Base-by-base conservation (phyloP, 2,888 invertebrate genomes). In the Chymomyza amoena region DNA sequence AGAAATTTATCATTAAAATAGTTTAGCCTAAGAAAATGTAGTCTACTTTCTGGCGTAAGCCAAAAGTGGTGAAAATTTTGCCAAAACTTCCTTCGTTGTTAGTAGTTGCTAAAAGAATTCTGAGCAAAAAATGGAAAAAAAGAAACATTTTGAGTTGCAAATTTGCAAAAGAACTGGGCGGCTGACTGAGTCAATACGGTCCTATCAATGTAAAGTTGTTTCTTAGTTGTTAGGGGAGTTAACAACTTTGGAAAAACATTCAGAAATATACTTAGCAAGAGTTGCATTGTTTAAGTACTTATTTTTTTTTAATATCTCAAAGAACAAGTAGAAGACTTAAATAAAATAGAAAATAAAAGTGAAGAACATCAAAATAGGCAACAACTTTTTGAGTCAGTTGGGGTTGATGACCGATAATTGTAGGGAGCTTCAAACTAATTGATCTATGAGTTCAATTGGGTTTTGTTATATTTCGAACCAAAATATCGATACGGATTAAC, bases 1-100 rank as follows among this genome's bases (percentile, higher is more conserved):
- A 63, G 64, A 75, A 77, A 80, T 75, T 66, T 77, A 77, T 81
- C 72, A 81, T 77, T 77, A 73, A 79, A 81, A 79, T 77, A 77
- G 79, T 81, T 81, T 66, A 59, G 63, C 45, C 69, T 61, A 66
- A 66, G 68, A 66, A 74, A 45, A n/a, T 9, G 59, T 18, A 28
- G 39, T 45, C 39, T 45, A 45, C 39, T 45, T 45, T 45, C 13
- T 45, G 39, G 39, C 39, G 39, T 4, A 45, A 45, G 39, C 39
- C 13, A 45, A 15, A 45, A 45, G 39, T 45, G 39, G 10, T 45
- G 39, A 45, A 45, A 45, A 45, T 45, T 45, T 45, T 45, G 39
- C 13, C 39, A 45, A 45, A 45, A 45, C 39, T 45, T 45, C 39
- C 13, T 45, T 45, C 39, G 39, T 45, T 45, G 39, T 45, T 45